Base-by-base conservation (phyloP, 2,888 invertebrate genomes). In the Pyrocoelia pectoralis region DNA sequence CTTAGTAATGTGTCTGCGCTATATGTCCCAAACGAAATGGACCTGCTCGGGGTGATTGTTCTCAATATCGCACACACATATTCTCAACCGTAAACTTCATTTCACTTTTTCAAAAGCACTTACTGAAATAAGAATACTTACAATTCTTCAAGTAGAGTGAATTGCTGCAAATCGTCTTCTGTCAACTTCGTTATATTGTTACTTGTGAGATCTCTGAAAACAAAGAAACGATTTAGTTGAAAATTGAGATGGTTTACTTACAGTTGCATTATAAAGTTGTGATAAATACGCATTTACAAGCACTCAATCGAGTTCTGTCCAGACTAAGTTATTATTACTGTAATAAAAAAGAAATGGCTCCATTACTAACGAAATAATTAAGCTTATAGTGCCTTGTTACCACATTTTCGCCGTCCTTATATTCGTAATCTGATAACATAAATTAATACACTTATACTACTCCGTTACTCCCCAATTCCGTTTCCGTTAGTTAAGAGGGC, bases 161-260 rank as follows among this genome's bases (percentile, higher is more conserved):
- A 88, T 74, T 86, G 85, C 72, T 83, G 84, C 80, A 93, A 88
- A 73, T 90, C 89, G 79, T 86, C 86, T 72, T 87, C 87, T 76
- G 88, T 87, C 82, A 93, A 83, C 78, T 84, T 81, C 70, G 89
- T 91, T 78, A 93, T 88, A 82, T 93, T 93, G 85, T 93, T 93
- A 84, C 88, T 87, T 70, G 90, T 89, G 80, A 93, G 84, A 82
- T 93, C 93, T 78, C 93, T 93, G 89, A 58, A 86, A 88, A 71
- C 79, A 69, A 74, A 73, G 70, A 68, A 57, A 49, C 49, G 12
- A 17, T 49, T 49, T 18, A 49, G n/a, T 19, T 14, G 4, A 17
- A 9, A 43, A 15, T 43, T 9, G 8, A 3, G 15, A 43, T 14
- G 14, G 8, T 43, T 43, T 10, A n/a, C 40, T 8, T 33, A 8